These are phyloP conservation scores for Drosophila siamana DNA, from an alignment of 2,888 invertebrate genomes.

Conservation along the genomic window DNA sequence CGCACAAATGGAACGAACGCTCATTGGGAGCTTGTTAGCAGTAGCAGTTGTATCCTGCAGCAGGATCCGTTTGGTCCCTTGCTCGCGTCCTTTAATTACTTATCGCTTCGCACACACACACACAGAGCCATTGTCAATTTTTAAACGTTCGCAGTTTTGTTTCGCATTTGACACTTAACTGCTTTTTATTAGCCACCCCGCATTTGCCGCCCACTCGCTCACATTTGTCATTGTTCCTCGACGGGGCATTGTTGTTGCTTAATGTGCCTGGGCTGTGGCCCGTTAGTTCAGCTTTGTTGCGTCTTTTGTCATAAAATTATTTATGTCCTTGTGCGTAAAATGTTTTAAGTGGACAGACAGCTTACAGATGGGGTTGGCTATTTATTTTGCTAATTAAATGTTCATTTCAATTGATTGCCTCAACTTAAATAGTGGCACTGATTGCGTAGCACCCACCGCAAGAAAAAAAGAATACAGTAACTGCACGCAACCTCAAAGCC, in stretches of 20 bases:
- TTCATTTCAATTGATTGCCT: constrained; percentile 49
- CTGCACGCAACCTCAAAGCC: background rate
- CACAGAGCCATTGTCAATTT: constrained; percentile 60
- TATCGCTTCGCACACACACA: constrained; percentile 52
- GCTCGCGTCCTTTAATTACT: constrained; percentile 64
- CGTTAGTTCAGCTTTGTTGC: constrained; percentile 54
- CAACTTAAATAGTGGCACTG: constrained; percentile 6
- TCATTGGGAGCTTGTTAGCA: constrained; percentile 60
- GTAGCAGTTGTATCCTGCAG: constrained; percentile 43
- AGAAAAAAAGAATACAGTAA: background rate
- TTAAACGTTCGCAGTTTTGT: constrained; percentile 56
- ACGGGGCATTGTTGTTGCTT: constrained; percentile 33
- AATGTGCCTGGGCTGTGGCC: constrained; percentile 27
- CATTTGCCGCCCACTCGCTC: background rate
- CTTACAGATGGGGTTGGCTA: constrained; percentile 4
- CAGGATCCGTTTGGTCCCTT: background rate
- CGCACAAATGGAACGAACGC: constrained; percentile 41
- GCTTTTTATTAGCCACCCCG: constrained; percentile 63
- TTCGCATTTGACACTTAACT: constrained; percentile 65
- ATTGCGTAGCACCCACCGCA: constrained; percentile 4
- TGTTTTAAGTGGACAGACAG: constrained; percentile 41
- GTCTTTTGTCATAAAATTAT: constrained; percentile 67
- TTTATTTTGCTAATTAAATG: constrained; percentile 57
- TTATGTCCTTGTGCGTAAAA: constrained; percentile 58
- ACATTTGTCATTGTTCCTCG: constrained; percentile 38